Evolutionary conservation across 2,113 vertebrate genomes (phyloP).

Genomic region (Zapornia atra): DNA sequence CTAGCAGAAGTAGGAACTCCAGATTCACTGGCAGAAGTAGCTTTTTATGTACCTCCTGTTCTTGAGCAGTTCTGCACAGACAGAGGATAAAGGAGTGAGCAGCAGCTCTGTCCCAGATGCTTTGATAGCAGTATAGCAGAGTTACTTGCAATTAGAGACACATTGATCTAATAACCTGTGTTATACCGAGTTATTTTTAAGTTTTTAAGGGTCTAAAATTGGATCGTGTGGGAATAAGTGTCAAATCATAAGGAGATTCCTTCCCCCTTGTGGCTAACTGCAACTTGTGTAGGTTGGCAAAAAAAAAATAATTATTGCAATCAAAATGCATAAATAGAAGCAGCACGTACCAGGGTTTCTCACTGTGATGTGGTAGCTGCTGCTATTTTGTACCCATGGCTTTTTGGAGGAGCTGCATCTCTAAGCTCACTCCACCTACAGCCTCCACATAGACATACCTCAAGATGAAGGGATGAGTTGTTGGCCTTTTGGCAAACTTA

Average conservation of each 20-base stretch:
- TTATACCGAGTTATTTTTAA: background rate
- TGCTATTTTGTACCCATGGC: background rate
- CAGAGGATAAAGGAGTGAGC: background rate
- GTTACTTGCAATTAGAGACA: background rate
- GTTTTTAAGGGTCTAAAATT: background rate
- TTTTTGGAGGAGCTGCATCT: background rate
- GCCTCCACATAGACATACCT: background rate
- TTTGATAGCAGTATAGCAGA: background rate
- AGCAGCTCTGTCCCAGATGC: background rate
- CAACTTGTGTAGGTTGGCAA: background rate
- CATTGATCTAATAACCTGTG: background rate
- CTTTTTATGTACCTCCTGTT: background rate
- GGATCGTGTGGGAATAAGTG: background rate
- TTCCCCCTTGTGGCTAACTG: background rate
- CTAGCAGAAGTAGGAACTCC: background rate
- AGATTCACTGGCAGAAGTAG: background rate
- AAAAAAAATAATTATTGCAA: background rate
- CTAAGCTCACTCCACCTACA: background rate
- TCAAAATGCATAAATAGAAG: background rate
- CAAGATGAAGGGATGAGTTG: background rate
- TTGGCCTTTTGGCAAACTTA: background rate
- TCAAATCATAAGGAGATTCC: background rate
- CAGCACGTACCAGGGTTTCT: background rate
- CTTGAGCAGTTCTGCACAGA: background rate
- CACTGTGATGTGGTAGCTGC: background rate